Base-by-base conservation (phyloP, 2,113 vertebrate species). In the Chloroceryle aenea region DNA sequence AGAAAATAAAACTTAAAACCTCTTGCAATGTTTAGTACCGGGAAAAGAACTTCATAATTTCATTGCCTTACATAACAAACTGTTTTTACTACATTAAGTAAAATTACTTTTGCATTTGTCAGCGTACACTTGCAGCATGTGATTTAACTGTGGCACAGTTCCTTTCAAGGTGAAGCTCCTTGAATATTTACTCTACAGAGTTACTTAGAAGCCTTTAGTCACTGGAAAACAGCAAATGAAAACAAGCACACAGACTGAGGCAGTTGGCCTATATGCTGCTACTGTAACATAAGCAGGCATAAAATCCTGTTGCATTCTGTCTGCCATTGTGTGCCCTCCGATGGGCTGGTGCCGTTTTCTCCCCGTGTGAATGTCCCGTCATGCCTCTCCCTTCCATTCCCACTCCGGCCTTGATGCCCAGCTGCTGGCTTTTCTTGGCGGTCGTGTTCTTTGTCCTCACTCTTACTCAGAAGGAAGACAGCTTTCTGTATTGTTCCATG, bases 381-480 rank as follows among this genome's bases (percentile, higher is more conserved):
- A 88, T 94, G 93, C 93, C 83, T 96, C 73, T 94, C 93, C 73
- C 45, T 94, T 93, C 95, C 93, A 91, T 96, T 93, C 92, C 61
- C 50, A 52, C 76, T 80, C 69, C 80, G 89, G 80, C 76, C 87
- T 90, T 94, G 93, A 94, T 14, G 71, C 84, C 80, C 90, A 85
- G 93, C 87, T 94, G 85, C 92, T 62, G 45, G 53, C 19, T 7
- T 47, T 76, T 89, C 87, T 52, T 58, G 87, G 69, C 8, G 0
- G 10, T 79, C 58, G 45, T 8, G 12, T 47, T 92, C 93, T 96
- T 95, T 96, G 93, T 96, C 81, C 48, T 87, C 25, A 2, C 38
- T 71, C 63, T 30, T 69, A 26, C 68, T 75, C 76, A 63, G 45
- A 78, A 78, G 48, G 83, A 82, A 81, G 53, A 85, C 73, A 75